Evolutionary conservation across 2,113 vertebrate genomes (phyloP), one percentile per base, ranked within the genome.

Genomic region (Morone chrysops): DNA sequence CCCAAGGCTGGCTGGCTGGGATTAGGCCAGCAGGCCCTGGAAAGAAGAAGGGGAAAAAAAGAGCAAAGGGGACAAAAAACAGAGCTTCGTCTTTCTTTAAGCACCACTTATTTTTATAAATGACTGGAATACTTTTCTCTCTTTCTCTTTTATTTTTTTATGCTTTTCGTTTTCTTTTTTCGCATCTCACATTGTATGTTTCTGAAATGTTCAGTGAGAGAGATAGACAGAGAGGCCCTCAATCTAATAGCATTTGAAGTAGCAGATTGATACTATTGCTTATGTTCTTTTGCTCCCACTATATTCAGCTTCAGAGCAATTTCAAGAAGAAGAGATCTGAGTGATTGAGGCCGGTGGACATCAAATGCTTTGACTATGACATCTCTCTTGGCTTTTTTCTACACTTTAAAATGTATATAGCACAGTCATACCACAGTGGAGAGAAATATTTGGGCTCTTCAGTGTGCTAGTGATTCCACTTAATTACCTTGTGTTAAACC

Each of bases 1-100:
- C 94, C 95, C 91, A 94, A 94, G 94, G 94, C 94, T 94, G 94
- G 95, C 94, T 94, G 91, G 93, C 90, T 89, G 91, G 94, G 95
- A 95, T 95, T 95, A 96, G 92, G 92, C 93, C 93, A 94, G 89
- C 91, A 93, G 94, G 91, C 92, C 93, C 92, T 92, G 93, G 89
- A 93, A 93, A 92, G 90, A 88, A 90, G 90, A 92, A 92, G 91
- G 90, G 92, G 84, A 91, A 90, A 90, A 93, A 94, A 94, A 92
- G 90, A 90, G 92, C 90, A 93, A 90, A 89, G 88, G 91, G 90
- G 87, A 90, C 89, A 91, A 89, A 90, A 90, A 83, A 90, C 81
- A 88, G 80, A 81, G 89, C 88, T 90, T 88, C 71, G 88, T 74
- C 85, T 87, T 93, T 85, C 90, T 89, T 90, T 92, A 91, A 94